Conservation (phyloP, 2,888 invertebrate species). For the Rutpela maculata region DNA sequence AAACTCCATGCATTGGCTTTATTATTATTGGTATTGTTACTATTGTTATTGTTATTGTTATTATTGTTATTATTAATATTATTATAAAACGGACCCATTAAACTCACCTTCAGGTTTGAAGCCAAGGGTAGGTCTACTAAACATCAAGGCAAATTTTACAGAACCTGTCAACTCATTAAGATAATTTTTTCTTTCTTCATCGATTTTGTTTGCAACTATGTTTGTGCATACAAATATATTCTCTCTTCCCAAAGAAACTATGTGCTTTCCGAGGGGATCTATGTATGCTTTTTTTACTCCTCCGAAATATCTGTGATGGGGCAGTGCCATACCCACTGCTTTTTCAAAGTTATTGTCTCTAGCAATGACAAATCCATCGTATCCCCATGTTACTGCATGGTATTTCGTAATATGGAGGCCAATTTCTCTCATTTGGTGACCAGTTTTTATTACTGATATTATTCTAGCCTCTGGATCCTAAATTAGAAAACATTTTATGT, state of each 20-base stretch:
- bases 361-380: slow-evolving; percentile 73
- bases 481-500: background rate
- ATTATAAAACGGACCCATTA: too few species aligned
- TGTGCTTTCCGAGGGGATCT: slow-evolving; percentile 70
- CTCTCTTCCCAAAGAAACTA: slow-evolving; percentile 74
- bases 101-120: slow-evolving; percentile 66
- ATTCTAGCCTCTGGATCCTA: slow-evolving; percentile 49
- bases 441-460: slow-evolving; percentile 61
- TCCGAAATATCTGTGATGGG: slow-evolving; percentile 72
- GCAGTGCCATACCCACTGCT: slow-evolving; percentile 61
- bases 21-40: too few species aligned
- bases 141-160: slow-evolving; percentile 64
- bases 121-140: slow-evolving; percentile 67
- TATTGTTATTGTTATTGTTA: too few species aligned
- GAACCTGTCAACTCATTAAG: slow-evolving; percentile 56
- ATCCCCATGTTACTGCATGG: slow-evolving; percentile 70
- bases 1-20: too few species aligned
- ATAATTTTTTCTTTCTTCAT: slow-evolving; percentile 54
- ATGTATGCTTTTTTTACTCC: slow-evolving; percentile 75
- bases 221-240: slow-evolving; percentile 65
- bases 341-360: slow-evolving; percentile 63
- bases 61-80: too few species aligned
- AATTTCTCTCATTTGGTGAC: slow-evolving; percentile 72
- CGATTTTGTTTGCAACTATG: slow-evolving; percentile 52
- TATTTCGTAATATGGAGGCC: slow-evolving; percentile 65